Percentiles rank a stretch among this genome's conserved stretches.
Evolutionary conservation across 2,797 vertebrate species (phyloP).

Genomic region (Muscicapa comitata): DNA sequence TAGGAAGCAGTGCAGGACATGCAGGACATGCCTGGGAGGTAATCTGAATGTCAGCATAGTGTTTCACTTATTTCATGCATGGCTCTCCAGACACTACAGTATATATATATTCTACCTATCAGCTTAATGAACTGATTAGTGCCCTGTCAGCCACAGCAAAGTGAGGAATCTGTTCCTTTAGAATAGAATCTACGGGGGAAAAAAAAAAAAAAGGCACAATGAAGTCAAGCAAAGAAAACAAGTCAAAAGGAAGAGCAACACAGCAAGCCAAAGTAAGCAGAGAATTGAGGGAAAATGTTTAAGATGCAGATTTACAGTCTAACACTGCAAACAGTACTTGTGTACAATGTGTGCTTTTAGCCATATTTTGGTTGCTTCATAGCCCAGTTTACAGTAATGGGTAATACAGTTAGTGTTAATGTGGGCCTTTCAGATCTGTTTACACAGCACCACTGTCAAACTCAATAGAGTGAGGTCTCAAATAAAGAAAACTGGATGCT

Average conservation of each 20-base stretch:
- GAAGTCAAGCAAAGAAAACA: neutral
- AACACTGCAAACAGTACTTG: neutral
- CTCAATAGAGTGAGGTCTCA: neutral
- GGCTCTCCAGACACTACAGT: neutral
- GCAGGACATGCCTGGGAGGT: neutral
- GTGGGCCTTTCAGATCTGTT: neutral
- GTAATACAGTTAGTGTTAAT: neutral
- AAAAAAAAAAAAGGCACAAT: neutral
- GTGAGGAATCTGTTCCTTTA: neutral
- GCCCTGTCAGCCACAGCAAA: neutral
- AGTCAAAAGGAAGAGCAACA: neutral
- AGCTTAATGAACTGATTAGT: neutral
- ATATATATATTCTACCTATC: neutral
- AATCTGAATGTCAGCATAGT: neutral
- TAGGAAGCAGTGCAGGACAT: accelerated
- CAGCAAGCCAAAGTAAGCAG: neutral
- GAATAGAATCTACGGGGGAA: neutral
- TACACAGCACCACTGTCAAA: neutral
- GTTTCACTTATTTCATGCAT: neutral
- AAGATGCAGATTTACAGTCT: neutral
- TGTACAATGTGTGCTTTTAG: neutral
- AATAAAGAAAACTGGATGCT: neutral
- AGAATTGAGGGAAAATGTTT: neutral
- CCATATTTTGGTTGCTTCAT: neutral
- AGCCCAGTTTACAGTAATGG: neutral